Base-by-base conservation (phyloP, 1,140 invertebrate genomes). In the Dufourea novaeangliae region DNA sequence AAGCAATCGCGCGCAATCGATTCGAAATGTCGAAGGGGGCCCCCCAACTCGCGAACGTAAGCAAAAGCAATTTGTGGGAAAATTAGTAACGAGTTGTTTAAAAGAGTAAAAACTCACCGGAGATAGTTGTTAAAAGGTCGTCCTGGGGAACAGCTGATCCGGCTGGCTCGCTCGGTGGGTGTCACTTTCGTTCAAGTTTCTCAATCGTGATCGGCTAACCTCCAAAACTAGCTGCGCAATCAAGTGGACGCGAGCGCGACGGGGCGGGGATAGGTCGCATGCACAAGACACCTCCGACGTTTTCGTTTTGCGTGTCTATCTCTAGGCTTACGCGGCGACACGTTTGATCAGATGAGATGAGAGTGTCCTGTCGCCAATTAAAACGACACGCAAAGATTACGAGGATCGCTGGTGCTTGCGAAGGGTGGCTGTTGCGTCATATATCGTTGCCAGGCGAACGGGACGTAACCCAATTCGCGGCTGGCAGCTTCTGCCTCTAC, bases 131-230 rank as follows among this genome's bases (percentile, higher is more conserved):
- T 44, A 83, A 79, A 68, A 74, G 50, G 71, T 82, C 79, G 84
- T 66, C 57, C 68, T 69, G 70, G 34, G 64, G 56, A 86, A 86
- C 84, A 86, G 84, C 84, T 86, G 84, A 86, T 86, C 69, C 72
- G 70, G 37, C 64, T 67, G 34, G 32, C 54, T 57, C 54, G 57
- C 75, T 84, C 71, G 50, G 72, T 82, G 84, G 80, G 69, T 86
- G 83, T 86, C 79, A 80, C 71, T 81, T 78, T 82, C 75, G 79
- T 67, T 69, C 54, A 71, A 84, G 72, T 59, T 79, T 59, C 72
- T 68, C 32, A 74, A 73, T 73, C 59, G 70, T 37, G 66, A 76
- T 76, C 69, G 61, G 70, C 61, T 78, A 78, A 78, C 76, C 76
- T 78, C 76, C 76, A 78, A 78, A 73, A 72, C 32, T 77, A 14